Conservation (phyloP, 1,140 invertebrate genomes). For the Drosophila bocqueti region DNA sequence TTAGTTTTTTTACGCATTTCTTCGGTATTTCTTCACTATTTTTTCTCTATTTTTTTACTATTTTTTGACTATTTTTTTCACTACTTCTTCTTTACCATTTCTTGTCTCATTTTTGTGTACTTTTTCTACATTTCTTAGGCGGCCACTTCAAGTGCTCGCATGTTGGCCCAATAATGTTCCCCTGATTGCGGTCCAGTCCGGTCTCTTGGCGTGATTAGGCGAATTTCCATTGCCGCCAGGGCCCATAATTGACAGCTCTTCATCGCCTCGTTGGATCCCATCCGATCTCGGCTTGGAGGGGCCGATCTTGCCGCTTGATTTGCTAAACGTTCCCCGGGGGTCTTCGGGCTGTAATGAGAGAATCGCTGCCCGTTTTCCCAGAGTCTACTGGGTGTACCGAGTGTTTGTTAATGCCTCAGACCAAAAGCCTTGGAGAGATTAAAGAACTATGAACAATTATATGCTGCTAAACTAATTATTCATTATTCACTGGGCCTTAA, state of each 20-base stretch:
- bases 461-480: not conserved
- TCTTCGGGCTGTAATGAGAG: slow-evolving; percentile 24
- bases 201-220: slow-evolving; percentile 65
- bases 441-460: too few relatives aligned
- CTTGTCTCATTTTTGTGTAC: not conserved
- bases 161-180: slow-evolving; percentile 71
- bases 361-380: not conserved
- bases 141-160: slow-evolving; percentile 63
- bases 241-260: slow-evolving; percentile 20
- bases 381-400: not conserved
- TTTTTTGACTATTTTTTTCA: not conserved
- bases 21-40: not conserved
- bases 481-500: not conserved
- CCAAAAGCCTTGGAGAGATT: slow-evolving; percentile 11
- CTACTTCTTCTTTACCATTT: not conserved
- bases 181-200: slow-evolving; percentile 47
- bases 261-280: slow-evolving; percentile 1
- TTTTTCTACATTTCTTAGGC: not conserved
- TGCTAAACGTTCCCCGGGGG: slow-evolving; percentile 17
- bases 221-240: slow-evolving; percentile 47
- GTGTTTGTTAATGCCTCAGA: slow-evolving; percentile 6
- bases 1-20: not conserved
- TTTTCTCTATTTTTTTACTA: not conserved
- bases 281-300: slow-evolving; percentile 1
- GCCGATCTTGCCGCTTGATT: slow-evolving; percentile 29